phyloP scores from a whole-genome alignment of 2,113 vertebrate genomes.

The Phylloscopus trochilus region DNA sequence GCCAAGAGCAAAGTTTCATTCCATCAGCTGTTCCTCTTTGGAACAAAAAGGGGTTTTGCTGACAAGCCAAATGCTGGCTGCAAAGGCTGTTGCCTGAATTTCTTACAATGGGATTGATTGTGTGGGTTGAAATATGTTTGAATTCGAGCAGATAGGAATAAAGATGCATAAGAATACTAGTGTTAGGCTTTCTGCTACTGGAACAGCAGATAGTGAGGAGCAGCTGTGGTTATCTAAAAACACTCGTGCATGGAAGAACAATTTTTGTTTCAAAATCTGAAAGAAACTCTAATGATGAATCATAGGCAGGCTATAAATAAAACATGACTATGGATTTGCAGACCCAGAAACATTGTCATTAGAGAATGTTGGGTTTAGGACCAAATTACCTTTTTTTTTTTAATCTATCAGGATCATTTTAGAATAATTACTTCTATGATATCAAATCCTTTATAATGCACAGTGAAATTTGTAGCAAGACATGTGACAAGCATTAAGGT shows the following conservation, averaged over 20 bases:
- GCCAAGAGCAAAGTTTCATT: background rate
- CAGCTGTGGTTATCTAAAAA: slow-evolving; percentile 74
- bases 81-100: background rate
- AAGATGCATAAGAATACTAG: slow-evolving; percentile 51
- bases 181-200: slow-evolving; percentile 59
- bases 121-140: slow-evolving; percentile 42
- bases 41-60: slow-evolving; percentile 28
- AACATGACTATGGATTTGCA: slow-evolving; percentile 69
- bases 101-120: slow-evolving; percentile 61
- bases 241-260: slow-evolving; percentile 19
- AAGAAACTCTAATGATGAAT: slow-evolving; percentile 76
- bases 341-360: slow-evolving; percentile 72
- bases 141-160: slow-evolving; percentile 60
- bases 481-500: slow-evolving; percentile 9
- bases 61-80: slow-evolving; percentile 14
- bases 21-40: slow-evolving; percentile 7
- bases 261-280: slow-evolving; percentile 74
- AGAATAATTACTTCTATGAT: slow-evolving; percentile 67
- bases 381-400: slow-evolving; percentile 67
- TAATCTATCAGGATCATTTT: slow-evolving; percentile 55
- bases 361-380: slow-evolving; percentile 66
- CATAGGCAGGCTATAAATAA: slow-evolving; percentile 76
- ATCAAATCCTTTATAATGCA: slow-evolving; percentile 48
- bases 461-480: slow-evolving; percentile 26
- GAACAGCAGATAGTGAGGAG: slow-evolving; percentile 59